Evolutionary conservation across 2,888 invertebrate species (phyloP).

Genomic region (Tolmerus cingulatus): DNA sequence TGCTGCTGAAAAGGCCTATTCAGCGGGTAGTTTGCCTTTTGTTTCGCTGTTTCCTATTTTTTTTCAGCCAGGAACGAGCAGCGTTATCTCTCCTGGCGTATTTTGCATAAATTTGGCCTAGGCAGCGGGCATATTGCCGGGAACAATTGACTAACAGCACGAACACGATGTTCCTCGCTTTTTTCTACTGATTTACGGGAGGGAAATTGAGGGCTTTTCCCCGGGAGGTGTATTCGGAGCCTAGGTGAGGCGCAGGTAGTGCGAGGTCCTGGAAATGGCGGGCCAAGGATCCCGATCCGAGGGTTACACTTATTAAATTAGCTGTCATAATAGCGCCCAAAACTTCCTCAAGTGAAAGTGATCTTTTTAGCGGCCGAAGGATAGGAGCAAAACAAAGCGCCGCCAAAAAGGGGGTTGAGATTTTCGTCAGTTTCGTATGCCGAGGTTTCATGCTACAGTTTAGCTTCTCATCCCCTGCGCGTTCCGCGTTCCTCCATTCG

Average conservation of each 20-base stretch:
- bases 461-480: not conserved
- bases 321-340: not conserved
- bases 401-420: not conserved
- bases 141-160: conserved; percentile 24
- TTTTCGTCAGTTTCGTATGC: not conserved
- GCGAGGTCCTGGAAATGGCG: not conserved
- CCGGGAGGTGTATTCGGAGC: not conserved
- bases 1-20: conserved; percentile 25
- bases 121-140: conserved; percentile 2
- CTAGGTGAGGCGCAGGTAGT: not conserved
- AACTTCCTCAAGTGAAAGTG: not conserved
- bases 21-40: not conserved
- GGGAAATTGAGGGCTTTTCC: not conserved
- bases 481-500: not conserved
- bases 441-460: not conserved
- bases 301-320: conserved; percentile 31
- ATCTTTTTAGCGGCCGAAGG: not conserved
- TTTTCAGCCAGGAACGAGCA: not conserved
- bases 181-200: conserved; percentile 6
- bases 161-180: not conserved
- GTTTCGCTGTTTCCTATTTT: not conserved
- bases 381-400: not conserved
- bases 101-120: conserved; percentile 34
- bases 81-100: not conserved
- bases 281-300: not conserved